These are phyloP conservation scores for Danio albolineatus DNA, from an alignment of 2,797 vertebrate species.

Conservation along the genomic window DNA sequence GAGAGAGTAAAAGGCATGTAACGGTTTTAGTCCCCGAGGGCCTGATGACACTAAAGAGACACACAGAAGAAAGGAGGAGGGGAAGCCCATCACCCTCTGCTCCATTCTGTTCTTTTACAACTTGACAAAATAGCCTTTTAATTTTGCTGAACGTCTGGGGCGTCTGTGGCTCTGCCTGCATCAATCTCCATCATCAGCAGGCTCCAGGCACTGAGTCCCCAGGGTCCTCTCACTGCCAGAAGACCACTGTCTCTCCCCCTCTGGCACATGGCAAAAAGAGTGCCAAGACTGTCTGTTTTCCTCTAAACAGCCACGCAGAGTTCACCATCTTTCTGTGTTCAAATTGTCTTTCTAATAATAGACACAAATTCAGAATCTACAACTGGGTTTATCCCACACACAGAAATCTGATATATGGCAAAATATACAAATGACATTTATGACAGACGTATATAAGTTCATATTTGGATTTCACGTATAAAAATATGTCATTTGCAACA, in stretches of 20 bases:
- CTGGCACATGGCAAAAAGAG: slow-evolving; percentile 7
- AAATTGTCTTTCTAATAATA: not conserved
- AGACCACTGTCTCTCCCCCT: slow-evolving; percentile 63
- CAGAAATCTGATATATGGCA: no score
- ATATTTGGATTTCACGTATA: no score
- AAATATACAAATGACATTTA: no score
- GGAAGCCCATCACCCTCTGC: slow-evolving; percentile 68
- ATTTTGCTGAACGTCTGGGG: slow-evolving; percentile 89
- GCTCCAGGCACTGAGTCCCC: slow-evolving; percentile 77
- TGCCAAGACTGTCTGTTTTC: slow-evolving; percentile 2
- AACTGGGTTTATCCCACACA: no score
- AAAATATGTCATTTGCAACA: no score
- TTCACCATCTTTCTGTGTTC: slow-evolving; percentile 17
- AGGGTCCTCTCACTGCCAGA: slow-evolving; percentile 79
- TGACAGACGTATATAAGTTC: no score
- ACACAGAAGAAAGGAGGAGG: slow-evolving; percentile 73
- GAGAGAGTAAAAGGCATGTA: slow-evolving; percentile 70
- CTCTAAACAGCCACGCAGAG: slow-evolving; percentile 5
- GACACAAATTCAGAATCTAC: no score
- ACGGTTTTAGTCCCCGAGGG: slow-evolving; percentile 73
- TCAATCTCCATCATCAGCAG: slow-evolving; percentile 89
- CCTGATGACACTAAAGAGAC: slow-evolving; percentile 75
- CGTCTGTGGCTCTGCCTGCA: slow-evolving; percentile 85
- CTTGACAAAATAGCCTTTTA: slow-evolving; percentile 96
- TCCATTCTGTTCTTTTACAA: slow-evolving; percentile 85